Base-by-base conservation (phyloP, 1,140 invertebrate genomes). In the Ephestia elutella region DNA sequence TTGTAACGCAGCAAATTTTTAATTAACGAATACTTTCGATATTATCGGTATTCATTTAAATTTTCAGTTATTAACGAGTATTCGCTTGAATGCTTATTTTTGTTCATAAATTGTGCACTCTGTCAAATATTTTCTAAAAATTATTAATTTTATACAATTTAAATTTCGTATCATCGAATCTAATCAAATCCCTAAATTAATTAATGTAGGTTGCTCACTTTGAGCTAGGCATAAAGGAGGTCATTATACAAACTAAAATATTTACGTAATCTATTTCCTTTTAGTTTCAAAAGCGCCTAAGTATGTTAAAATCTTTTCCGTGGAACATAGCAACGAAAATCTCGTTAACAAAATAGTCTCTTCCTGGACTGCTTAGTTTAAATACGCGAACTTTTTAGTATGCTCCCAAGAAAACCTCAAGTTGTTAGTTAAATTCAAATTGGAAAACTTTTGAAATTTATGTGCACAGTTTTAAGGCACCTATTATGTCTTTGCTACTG, bases 401-500 rank as follows among this genome's bases (percentile, higher is more conserved):
- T 68, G 62, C 68, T 66, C 57, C 62, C 63, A 69, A 75, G 75
- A 80, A 76, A 79, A 82, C 75, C 74, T 75, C 62, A 77, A 75
- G 77, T 79, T 82, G 79, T 82, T 80, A 78, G 79, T 82, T 75
- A 84, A 80, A 81, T 81, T 81, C 71, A 84, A 84, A 82, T 82
- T 82, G 76, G 75, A 71, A 77, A 84, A 84, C 70, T 82, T 84
- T 70, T 67, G 61, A 71, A 81, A 84, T 84, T 82, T 82, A 84
- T 81, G 79, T 72, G 67, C 68, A 71, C 75, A 80, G 72, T 82
- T 84, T 77, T 75, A 76, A 82, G 76, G 60, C 72, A 67, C 57
- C 78, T 71, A 80, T 84, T 81, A 80, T 80, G 76, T 76, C 73
- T 49, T 63, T 62, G 68, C 62, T 67, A 64, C 59, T 70, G 59